phyloP scores from a whole-genome alignment of 2,113 vertebrate species.

The Scartelaos histophorus region DNA sequence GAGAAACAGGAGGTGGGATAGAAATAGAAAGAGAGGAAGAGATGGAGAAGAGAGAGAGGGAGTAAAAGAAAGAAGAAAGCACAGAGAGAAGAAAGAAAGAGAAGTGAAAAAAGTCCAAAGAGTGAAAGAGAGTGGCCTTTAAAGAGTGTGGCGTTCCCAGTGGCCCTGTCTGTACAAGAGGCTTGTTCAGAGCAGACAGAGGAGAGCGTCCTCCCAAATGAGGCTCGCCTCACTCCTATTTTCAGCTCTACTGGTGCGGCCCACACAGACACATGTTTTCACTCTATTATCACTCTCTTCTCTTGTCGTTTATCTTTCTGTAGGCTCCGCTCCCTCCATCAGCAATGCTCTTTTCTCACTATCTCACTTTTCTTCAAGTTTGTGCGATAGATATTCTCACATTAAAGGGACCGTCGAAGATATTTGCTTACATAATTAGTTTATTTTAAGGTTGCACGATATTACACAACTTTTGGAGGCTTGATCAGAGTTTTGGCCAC shows the following conservation, averaged over 20 bases:
- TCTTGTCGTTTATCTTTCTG: constrained; percentile 15
- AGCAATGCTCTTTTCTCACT: constrained; percentile 4
- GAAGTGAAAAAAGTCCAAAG: neutral
- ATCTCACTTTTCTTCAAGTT: neutral
- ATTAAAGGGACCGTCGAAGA: too few species aligned
- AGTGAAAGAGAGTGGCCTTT: constrained; percentile 45
- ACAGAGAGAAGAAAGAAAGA: neutral
- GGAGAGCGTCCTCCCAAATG: constrained; percentile 66
- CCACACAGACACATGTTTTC: constrained; percentile 64
- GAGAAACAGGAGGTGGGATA: too few species aligned
- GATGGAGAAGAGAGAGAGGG: too few species aligned
- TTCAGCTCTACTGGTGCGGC: constrained; percentile 68
- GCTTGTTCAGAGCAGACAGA: constrained; percentile 65
- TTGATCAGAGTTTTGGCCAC: too few species aligned
- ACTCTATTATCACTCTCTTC: constrained; percentile 34
- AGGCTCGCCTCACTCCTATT: constrained; percentile 63
- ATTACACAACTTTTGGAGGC: too few species aligned
- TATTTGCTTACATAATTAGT: too few species aligned
- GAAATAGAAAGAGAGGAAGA: neutral
- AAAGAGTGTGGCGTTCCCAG: constrained; percentile 63
- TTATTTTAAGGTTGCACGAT: too few species aligned
- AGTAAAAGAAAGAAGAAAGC: constrained; percentile 16
- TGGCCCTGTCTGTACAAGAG: constrained; percentile 51
- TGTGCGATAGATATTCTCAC: too few species aligned
- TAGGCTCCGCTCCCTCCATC: constrained; percentile 2